Conservation (phyloP, 2,888 invertebrate species). For the Unio delphinus region DNA sequence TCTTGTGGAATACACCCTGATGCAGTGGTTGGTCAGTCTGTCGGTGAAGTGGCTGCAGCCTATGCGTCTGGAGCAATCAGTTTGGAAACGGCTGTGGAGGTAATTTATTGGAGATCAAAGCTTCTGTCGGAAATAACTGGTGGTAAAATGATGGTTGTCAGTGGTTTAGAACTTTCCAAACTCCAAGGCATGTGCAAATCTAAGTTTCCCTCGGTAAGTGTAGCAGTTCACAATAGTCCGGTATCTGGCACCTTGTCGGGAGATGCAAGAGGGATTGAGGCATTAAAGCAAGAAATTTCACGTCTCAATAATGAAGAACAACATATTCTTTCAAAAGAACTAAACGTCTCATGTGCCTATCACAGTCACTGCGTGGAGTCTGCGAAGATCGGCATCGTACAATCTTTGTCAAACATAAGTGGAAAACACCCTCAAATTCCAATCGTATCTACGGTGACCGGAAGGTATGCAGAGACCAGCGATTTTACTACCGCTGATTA, state of each 20-base stretch:
- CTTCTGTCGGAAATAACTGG: constrained; percentile 34
- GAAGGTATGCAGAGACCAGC: constrained; percentile 8
- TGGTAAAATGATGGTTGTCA: constrained; percentile 49
- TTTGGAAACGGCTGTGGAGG: constrained; percentile 43
- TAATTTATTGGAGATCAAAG: constrained; percentile 48
- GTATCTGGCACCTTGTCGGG: constrained; percentile 39
- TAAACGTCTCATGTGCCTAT: constrained; percentile 42
- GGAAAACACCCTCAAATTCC: constrained; percentile 12
- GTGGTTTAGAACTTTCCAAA: constrained; percentile 16
- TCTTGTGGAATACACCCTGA: constrained; percentile 40
- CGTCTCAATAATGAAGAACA: not conserved
- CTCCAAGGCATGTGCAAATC: constrained; percentile 18
- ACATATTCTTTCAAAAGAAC: constrained; percentile 12
- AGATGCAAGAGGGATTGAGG: constrained; percentile 24
- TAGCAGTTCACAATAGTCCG: constrained; percentile 39
- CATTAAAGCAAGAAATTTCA: constrained; percentile 22
- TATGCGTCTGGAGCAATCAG: constrained; percentile 32
- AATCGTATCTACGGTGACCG: constrained; percentile 40
- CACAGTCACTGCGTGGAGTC: constrained; percentile 42
- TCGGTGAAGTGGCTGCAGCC: constrained; percentile 56
- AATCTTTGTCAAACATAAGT: constrained; percentile 7
- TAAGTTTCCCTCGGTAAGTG: not conserved
- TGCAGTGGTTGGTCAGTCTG: constrained; percentile 53
- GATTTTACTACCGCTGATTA: constrained; percentile 26
- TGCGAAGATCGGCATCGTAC: constrained; percentile 8